A percentile compares a stretch with the other conserved stretches of the same genome.
phyloP scores from a whole-genome alignment of 2,113 vertebrate species.

The Heptranchias perlo region DNA sequence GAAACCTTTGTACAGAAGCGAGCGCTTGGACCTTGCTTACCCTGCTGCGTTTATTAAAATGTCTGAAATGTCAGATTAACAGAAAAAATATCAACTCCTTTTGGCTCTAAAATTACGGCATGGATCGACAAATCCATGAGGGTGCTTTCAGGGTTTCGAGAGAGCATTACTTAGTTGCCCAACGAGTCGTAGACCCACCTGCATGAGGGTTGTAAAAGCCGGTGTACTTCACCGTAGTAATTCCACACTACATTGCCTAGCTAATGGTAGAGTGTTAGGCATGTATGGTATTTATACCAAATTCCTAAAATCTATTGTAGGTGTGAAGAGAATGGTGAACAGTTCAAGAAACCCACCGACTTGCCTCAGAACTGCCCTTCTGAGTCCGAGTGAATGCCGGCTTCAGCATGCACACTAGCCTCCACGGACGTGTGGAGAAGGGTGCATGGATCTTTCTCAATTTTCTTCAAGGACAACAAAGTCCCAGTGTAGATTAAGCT shows the following conservation, averaged over 20 bases:
- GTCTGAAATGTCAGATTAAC: slow-evolving; percentile 18
- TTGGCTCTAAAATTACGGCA: not conserved
- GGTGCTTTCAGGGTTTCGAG: not conserved
- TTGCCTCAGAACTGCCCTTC: not conserved
- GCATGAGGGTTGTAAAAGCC: not conserved
- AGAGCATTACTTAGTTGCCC: not conserved
- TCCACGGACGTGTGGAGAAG: too few species aligned
- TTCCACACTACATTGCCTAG: not conserved
- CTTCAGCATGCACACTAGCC: not conserved
- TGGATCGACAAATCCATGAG: not conserved
- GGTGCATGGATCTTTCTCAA: not conserved
- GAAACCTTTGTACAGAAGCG: not conserved
- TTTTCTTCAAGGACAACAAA: too few species aligned
- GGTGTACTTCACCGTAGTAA: not conserved
- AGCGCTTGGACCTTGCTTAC: not conserved
- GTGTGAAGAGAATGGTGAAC: not conserved
- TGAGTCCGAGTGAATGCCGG: not conserved
- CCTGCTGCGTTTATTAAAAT: not conserved
- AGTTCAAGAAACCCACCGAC: not conserved
- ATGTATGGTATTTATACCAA: not conserved
- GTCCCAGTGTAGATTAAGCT: not conserved
- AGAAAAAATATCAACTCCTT: not conserved
- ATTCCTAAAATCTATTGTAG: not conserved
- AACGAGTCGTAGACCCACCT: not conserved
- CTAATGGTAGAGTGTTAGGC: not conserved